phyloP scores from a whole-genome alignment of 2,113 vertebrate genomes.

The Atlantisia rogersi region DNA sequence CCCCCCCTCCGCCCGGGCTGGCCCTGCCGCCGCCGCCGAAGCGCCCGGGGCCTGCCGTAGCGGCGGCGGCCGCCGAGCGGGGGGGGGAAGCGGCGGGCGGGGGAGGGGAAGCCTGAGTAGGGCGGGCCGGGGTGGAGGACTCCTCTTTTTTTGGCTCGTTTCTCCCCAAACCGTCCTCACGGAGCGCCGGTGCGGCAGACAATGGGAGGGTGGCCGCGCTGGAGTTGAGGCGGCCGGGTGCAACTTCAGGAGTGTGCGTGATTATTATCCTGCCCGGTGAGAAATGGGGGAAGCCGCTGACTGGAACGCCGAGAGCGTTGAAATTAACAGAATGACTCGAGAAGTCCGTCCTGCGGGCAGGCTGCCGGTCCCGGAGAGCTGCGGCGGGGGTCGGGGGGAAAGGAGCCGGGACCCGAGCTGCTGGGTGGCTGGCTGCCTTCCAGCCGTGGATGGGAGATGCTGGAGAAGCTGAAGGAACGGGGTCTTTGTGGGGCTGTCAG shows the following conservation, averaged over 20 bases:
- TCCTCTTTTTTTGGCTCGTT: neutral
- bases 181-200: neutral
- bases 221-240: neutral
- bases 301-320: neutral
- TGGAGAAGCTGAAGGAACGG: neutral
- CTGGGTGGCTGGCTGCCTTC: neutral
- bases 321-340: fast-evolving
- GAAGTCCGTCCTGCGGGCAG: neutral
- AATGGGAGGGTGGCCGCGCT: neutral
- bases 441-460: neutral
- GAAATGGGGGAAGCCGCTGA: neutral
- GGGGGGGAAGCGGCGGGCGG: neutral
- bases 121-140: neutral
- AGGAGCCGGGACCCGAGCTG: neutral
- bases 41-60: neutral
- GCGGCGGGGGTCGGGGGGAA: neutral
- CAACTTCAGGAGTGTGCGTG: neutral
- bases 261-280: neutral
- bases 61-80: neutral
- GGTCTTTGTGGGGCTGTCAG: neutral
- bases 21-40: neutral
- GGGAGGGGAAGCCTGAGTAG: neutral
- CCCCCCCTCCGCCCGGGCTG: neutral
- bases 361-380: neutral
- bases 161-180: neutral